phyloP scores from a whole-genome alignment of 2,113 vertebrate species.

The Turdus rufiventris region DNA sequence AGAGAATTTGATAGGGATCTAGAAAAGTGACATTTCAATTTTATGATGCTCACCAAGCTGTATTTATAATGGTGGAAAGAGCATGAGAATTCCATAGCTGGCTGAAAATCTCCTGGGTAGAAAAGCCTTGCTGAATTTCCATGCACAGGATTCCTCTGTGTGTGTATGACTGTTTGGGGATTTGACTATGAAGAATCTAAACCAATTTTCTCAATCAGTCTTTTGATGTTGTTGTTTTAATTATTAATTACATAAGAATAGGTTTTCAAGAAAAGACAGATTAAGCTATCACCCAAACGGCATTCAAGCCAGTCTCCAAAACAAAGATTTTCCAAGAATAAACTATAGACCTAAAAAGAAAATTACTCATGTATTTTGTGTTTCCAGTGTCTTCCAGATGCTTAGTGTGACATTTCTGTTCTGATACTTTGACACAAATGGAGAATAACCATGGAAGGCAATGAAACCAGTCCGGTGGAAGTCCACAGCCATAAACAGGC shows the following conservation, averaged over 20 bases:
- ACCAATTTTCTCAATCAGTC: neutral
- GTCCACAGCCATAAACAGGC: neutral
- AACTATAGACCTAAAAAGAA: neutral
- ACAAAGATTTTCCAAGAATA: neutral
- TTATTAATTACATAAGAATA: constrained; percentile 10
- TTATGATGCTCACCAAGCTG: fast-evolving
- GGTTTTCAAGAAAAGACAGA: neutral
- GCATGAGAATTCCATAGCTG: neutral
- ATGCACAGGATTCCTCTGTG: neutral
- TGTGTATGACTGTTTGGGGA: neutral
- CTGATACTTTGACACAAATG: neutral
- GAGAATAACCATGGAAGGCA: neutral
- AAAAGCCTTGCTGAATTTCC: neutral
- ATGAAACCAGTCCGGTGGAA: neutral
- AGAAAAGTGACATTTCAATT: constrained; percentile 14
- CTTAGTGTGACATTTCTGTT: neutral
- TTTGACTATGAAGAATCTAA: neutral
- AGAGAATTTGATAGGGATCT: constrained; percentile 32
- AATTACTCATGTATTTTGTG: neutral
- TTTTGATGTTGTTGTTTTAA: constrained; percentile 34
- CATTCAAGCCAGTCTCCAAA: neutral
- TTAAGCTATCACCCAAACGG: neutral
- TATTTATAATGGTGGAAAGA: neutral
- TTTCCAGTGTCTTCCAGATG: neutral
- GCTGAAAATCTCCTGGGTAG: neutral